These are phyloP conservation scores for Drosophila nigrodunni DNA, from an alignment of 1,140 invertebrate species.

Conservation along the genomic window DNA sequence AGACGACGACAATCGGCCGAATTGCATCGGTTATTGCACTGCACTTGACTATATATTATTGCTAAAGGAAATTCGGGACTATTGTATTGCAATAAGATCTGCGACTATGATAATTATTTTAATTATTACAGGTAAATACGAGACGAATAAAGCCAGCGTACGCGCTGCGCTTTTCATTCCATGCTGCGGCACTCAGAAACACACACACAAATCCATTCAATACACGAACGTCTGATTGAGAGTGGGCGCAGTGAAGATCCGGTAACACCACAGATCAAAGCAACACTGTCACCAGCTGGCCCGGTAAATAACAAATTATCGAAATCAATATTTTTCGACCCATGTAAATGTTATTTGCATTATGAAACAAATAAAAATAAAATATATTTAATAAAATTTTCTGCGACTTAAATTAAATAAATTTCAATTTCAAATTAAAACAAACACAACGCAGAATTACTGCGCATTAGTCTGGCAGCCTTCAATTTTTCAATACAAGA, in stretches of 20 bases:
- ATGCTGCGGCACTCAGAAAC: conserved; percentile 73
- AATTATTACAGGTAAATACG: conserved; percentile 59
- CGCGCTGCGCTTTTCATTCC: conserved; percentile 69
- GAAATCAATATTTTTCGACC: background rate
- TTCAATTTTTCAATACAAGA: background rate
- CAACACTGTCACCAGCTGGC: conserved; percentile 54
- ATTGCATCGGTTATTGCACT: conserved; percentile 60
- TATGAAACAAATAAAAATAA: background rate
- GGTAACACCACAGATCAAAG: conserved; percentile 44
- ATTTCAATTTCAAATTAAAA: background rate
- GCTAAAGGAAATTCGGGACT: conserved; percentile 6
- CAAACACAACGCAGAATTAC: background rate
- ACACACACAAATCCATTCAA: conserved; percentile 39
- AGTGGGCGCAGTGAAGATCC: conserved; percentile 39
- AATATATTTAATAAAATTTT: too few relatives aligned
- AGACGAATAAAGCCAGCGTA: conserved; percentile 68
- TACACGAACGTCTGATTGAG: conserved; percentile 32
- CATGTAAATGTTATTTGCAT: background rate
- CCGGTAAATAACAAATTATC: background rate
- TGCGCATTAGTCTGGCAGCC: background rate
- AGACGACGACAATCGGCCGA: conserved; percentile 36
- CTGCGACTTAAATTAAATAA: background rate
- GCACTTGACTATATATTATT: conserved; percentile 50
- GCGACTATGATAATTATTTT: conserved; percentile 48
- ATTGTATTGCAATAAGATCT: conserved; percentile 21